Evolutionary conservation across 2,113 vertebrate genomes (phyloP).

Genomic region (Baryphthengus martii): DNA sequence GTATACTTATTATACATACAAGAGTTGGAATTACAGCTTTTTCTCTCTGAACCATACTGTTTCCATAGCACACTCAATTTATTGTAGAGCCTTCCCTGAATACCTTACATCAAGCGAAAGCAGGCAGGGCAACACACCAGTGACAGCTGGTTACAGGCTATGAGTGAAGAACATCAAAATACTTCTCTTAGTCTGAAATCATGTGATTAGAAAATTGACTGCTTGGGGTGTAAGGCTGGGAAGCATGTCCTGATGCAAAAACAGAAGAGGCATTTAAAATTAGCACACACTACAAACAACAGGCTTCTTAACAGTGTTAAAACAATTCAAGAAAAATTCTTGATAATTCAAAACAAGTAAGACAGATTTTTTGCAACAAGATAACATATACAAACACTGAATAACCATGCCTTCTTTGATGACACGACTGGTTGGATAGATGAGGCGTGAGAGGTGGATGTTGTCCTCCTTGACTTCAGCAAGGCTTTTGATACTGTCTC

Average conservation of each 20-base stretch:
- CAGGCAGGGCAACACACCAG: background rate
- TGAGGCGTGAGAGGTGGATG: too few relatives aligned
- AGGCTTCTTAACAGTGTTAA: background rate
- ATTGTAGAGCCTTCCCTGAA: background rate
- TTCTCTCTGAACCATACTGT: background rate
- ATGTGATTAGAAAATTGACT: background rate
- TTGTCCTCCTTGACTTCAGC: too few relatives aligned
- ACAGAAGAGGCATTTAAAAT: background rate
- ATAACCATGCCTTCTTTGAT: too few relatives aligned
- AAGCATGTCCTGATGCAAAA: background rate
- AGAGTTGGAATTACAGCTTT: background rate
- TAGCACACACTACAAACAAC: background rate
- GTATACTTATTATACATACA: background rate
- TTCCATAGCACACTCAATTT: background rate
- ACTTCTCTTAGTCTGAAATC: background rate
- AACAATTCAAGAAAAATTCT: background rate
- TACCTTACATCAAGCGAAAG: background rate
- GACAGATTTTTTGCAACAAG: background rate
- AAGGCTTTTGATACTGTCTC: too few relatives aligned
- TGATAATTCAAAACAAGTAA: background rate
- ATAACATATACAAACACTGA: too few relatives aligned
- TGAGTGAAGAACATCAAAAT: background rate
- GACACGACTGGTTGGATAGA: too few relatives aligned
- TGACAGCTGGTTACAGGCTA: background rate
- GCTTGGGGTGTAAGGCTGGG: background rate